Evolutionary conservation across 2,113 vertebrate species (phyloP).

Genomic region (Anolis carolinensis): DNA sequence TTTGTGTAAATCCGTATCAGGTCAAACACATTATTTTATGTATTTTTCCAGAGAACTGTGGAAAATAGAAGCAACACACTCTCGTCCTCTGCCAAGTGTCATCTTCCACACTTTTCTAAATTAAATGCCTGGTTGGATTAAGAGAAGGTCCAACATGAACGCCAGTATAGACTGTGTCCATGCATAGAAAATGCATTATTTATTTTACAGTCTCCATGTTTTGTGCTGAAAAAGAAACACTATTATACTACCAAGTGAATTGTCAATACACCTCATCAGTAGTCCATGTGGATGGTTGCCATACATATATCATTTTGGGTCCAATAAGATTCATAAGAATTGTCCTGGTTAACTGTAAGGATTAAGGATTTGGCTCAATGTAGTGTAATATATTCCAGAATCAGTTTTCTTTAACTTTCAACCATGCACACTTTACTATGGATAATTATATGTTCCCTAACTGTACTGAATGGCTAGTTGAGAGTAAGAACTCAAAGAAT

Average conservation of each 20-base stretch:
- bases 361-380: neutral
- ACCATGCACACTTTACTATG: neutral
- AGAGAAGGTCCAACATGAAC: slow-evolving; percentile 12
- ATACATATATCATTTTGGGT: slow-evolving; percentile 9
- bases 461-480: neutral
- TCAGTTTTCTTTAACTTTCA: neutral
- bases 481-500: neutral
- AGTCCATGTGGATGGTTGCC: slow-evolving; percentile 2
- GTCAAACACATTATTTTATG: slow-evolving; percentile 44
- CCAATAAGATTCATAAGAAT: neutral
- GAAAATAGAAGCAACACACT: slow-evolving; percentile 56
- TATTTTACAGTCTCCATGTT: slow-evolving; percentile 21
- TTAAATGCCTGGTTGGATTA: slow-evolving; percentile 39
- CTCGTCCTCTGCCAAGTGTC: slow-evolving; percentile 53
- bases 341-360: neutral
- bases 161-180: slow-evolving; percentile 31
- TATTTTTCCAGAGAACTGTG: slow-evolving; percentile 46
- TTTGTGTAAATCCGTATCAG: slow-evolving; percentile 55
- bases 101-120: slow-evolving; percentile 42
- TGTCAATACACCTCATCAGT: neutral
- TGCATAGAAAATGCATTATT: neutral
- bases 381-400: neutral
- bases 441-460: neutral
- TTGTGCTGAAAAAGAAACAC: slow-evolving; percentile 6
- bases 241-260: slow-evolving; percentile 13